These are phyloP conservation scores for Napeogenes sylphis DNA, from an alignment of 2,888 invertebrate species.

Conservation along the genomic window DNA sequence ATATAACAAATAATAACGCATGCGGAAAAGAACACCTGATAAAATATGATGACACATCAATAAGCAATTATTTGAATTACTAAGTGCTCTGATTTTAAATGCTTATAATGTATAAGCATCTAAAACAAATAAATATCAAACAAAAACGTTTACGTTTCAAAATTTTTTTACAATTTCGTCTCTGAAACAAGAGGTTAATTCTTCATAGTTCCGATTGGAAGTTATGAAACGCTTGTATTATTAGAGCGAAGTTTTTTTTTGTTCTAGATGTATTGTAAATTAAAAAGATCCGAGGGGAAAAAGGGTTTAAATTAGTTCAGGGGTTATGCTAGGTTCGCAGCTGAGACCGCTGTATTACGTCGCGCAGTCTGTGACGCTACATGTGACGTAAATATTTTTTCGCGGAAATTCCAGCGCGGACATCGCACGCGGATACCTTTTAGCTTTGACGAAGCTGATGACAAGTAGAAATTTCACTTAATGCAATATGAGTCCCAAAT, in stretches of 20 bases:
- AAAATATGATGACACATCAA: constrained; percentile 21
- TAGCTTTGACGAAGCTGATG: constrained; percentile 13
- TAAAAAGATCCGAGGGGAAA: constrained; percentile 23
- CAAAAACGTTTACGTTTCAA: no score
- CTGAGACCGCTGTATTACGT: constrained; percentile 56
- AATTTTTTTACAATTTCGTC: no score
- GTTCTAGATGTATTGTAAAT: no score
- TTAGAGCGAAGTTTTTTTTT: no score
- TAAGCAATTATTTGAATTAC: neutral
- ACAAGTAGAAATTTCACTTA: constrained; percentile 9
- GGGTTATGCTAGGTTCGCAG: constrained; percentile 40
- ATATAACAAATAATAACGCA: constrained; percentile 16
- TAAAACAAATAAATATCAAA: constrained; percentile 9
- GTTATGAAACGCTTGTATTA: no score
- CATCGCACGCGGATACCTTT: constrained; percentile 49
- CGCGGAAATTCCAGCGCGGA: constrained; percentile 71
- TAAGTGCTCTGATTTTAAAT: neutral
- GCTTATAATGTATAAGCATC: constrained; percentile 2
- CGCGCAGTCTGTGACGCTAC: constrained; percentile 46
- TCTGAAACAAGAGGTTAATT: no score
- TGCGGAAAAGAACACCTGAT: constrained; percentile 18
- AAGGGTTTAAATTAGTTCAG: constrained; percentile 29
- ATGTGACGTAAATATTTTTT: constrained; percentile 68
- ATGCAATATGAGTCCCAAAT: neutral
- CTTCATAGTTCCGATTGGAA: no score